Evolutionary conservation across 2,888 invertebrate genomes (phyloP).

Genomic region (Patella depressa): DNA sequence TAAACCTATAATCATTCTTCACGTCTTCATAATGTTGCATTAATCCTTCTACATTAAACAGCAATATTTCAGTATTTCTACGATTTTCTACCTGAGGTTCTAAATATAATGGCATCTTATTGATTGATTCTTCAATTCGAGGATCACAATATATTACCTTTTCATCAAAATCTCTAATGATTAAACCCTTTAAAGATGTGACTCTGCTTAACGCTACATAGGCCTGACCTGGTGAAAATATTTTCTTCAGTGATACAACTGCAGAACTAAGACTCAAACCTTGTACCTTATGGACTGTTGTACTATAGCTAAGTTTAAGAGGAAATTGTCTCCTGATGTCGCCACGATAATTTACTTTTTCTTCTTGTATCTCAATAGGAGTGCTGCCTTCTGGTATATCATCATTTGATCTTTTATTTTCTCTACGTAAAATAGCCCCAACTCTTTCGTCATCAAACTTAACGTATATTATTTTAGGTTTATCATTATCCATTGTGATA

Average conservation of each 20-base stretch:
- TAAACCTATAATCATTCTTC: neutral
- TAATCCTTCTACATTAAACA: neutral
- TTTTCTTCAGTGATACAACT: constrained; percentile 26
- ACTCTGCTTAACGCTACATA: constrained; percentile 34
- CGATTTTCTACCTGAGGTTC: neutral
- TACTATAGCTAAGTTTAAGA: constrained; percentile 19
- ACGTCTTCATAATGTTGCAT: neutral
- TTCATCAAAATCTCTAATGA: constrained; percentile 20
- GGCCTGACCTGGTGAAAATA: constrained; percentile 30
- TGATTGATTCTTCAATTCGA: constrained; percentile 12
- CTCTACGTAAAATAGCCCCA: neutral
- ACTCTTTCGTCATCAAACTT: constrained; percentile 18
- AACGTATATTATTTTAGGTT: neutral
- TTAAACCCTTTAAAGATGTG: constrained; percentile 25
- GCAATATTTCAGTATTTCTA: neutral
- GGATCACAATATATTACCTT: constrained; percentile 25
- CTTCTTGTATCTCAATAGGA: constrained; percentile 15
- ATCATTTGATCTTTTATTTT: neutral
- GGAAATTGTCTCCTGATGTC: constrained; percentile 19
- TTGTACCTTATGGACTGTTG: constrained; percentile 32
- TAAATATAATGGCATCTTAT: constrained; percentile 19
- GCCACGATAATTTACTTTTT: neutral
- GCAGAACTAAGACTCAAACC: constrained; percentile 22
- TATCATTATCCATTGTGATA: neutral
- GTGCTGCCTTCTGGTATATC: neutral